Conservation (phyloP, 2,797 vertebrate species). For the Crenichthys baileyi region DNA sequence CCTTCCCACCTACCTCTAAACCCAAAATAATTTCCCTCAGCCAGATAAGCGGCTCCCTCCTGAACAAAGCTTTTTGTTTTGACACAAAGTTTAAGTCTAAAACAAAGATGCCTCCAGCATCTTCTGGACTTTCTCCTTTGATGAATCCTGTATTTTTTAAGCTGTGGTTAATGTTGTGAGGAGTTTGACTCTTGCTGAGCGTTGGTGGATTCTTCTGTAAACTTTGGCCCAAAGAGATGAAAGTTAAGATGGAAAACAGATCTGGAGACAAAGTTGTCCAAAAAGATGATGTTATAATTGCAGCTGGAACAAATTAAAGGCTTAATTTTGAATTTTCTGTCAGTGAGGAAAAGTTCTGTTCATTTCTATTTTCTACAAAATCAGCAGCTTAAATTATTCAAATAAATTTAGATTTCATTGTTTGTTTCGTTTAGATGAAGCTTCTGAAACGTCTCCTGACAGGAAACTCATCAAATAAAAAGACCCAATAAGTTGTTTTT, state of each 20-base stretch:
- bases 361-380: not conserved
- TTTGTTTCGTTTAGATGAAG: not conserved
- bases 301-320: not conserved
- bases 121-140: no score
- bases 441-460: not conserved
- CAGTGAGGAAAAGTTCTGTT: not conserved
- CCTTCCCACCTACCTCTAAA: not conserved
- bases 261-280: not conserved
- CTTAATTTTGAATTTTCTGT: not conserved
- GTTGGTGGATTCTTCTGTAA: not conserved
- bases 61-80: no score
- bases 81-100: no score
- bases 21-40: not conserved
- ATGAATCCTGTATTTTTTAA: not conserved
- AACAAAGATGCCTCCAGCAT: no score
- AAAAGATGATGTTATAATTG: not conserved
- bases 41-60: not conserved
- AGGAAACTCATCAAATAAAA: not conserved
- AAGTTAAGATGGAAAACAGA: no score
- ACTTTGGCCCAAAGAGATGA: not conserved
- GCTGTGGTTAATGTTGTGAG: not conserved
- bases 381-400: not conserved
- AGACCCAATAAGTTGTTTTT: not conserved
- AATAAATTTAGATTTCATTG: not conserved
- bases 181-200: no score